Evolutionary conservation across 2,113 vertebrate genomes (phyloP).

Genomic region (Oriolus oriolus): DNA sequence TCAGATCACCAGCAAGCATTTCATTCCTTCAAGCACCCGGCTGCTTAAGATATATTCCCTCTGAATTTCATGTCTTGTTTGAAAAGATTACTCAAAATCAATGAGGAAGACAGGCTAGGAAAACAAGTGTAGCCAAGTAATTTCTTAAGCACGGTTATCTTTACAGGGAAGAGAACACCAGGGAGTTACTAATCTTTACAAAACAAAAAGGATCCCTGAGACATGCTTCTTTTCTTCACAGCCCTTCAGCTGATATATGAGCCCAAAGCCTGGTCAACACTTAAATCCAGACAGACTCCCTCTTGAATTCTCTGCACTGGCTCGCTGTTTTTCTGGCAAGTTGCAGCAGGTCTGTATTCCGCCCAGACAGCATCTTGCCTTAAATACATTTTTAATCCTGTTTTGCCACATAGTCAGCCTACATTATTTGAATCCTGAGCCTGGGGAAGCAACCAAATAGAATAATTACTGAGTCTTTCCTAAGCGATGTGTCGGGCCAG

Average conservation of each 20-base stretch:
- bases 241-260: conserved; percentile 12
- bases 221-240: neutral
- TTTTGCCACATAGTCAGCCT: conserved; percentile 14
- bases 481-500: neutral
- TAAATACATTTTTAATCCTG: conserved; percentile 14
- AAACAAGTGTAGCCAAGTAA: conserved; percentile 42
- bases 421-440: conserved; percentile 31
- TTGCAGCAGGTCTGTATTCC: neutral
- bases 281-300: conserved; percentile 12
- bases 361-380: neutral
- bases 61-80: conserved; percentile 45
- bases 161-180: neutral
- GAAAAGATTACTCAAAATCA: conserved; percentile 52
- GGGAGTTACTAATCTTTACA: conserved; percentile 44
- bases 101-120: conserved; percentile 21
- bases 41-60: neutral
- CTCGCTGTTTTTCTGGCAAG: neutral
- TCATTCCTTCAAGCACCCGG: neutral
- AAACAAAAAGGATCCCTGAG: conserved; percentile 20
- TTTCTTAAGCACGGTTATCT: conserved; percentile 36
- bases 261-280: neutral
- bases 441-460: neutral
- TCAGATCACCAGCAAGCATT: neutral
- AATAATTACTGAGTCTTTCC: neutral
- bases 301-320: neutral